Base-by-base conservation (phyloP, 2,113 vertebrate species). In the Etheostoma spectabile region DNA sequence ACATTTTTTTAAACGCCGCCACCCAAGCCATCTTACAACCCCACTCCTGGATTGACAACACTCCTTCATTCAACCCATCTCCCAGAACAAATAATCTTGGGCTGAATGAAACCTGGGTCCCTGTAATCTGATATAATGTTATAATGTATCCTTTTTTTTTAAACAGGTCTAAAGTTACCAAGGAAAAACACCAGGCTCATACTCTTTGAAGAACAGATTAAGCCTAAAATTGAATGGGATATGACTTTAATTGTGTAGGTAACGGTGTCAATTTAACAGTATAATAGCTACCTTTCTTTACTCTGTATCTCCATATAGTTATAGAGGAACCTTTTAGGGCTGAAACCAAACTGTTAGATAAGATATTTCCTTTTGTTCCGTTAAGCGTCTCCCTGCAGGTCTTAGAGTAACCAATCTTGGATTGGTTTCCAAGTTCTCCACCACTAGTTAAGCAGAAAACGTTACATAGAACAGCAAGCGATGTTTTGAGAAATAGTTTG, bases 391-490 rank as follows among this genome's bases (percentile, higher is more conserved):
- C 27, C 30, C 30, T 42, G 11, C n/a, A 72, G 24, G 35, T 65
- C 60, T 61, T 46, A 19, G 16, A 62, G 61, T 13, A 74, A 30
- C 51, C 30, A 3, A 22, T 48, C 10, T 63, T 80, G 35, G 63
- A 63, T 63, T 8, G 0, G 13, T 62, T 77, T 60, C 38, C 46
- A 24, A 48, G 4, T 16, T 56, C 38, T 72, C 24, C 56, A 56
- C 27, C 12, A 57, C 35, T 27, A 38, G 19, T 74, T 45, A 66
- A 72, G 42, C 18, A 45, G 52, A 53, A 51, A 8, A 68, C 16
- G 55, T 80, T 74, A 62, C 42, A 63, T 3, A 51, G 51, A 84
- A 62, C 42, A 84, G 74, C 75, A 61, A 61, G 52, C 6, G 42
- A 38, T 45, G 55, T 55, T 61, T 22, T 27, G 59, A 70, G 18